A percentile compares a stretch with the other conserved stretches of the same genome.
Conservation (phyloP, 2,797 vertebrate genomes). For the Anolis apletophallus region DNA sequence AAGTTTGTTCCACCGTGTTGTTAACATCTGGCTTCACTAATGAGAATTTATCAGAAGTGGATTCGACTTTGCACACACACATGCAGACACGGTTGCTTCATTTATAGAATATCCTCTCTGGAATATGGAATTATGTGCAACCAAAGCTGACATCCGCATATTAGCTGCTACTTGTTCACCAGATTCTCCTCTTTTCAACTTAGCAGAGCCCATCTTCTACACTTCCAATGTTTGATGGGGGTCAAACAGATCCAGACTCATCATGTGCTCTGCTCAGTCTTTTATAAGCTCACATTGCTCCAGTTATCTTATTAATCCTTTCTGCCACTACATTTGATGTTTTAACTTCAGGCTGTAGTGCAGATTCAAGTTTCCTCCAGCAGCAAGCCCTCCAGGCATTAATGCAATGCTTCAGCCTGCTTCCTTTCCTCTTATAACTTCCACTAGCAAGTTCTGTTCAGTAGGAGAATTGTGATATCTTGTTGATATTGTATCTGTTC, state of each 20-base stretch:
- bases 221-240: background rate
- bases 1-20: background rate
- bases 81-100: too few relatives aligned
- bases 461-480: slow-evolving; percentile 40
- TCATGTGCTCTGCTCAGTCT: background rate
- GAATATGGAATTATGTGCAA: background rate
- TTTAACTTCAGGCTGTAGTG: slow-evolving; percentile 8
- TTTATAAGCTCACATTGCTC: slow-evolving; percentile 3
- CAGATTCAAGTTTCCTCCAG: background rate
- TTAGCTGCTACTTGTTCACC: background rate
- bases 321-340: background rate
- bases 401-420: slow-evolving; percentile 37
- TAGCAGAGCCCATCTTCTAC: background rate
- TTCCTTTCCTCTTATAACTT: slow-evolving; percentile 27
- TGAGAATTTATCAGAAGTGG: background rate
- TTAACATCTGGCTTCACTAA: background rate
- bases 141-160: background rate
- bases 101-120: background rate
- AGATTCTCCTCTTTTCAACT: background rate
- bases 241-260: background rate
- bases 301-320: slow-evolving; percentile 30
- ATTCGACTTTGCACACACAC: background rate
- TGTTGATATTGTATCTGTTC: slow-evolving; percentile 50
- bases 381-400: background rate
- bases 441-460: slow-evolving; percentile 39